These are phyloP conservation scores for Drosophila busckii DNA, from an alignment of 1,140 invertebrate genomes.

Conservation along the genomic window DNA sequence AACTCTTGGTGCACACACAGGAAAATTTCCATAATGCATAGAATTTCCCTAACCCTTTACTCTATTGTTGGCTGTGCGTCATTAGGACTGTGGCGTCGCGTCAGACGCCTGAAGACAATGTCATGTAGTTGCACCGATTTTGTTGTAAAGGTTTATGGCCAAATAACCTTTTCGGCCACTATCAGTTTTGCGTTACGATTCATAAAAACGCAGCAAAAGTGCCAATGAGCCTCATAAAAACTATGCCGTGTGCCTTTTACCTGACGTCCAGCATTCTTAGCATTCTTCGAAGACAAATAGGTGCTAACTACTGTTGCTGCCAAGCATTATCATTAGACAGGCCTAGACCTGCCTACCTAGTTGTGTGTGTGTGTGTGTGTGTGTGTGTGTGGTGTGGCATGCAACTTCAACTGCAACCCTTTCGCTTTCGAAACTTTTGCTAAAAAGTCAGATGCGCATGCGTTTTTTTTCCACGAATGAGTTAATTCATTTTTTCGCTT, in stretches of 20 bases:
- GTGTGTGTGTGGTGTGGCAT: background rate
- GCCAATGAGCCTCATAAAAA: slow-evolving; percentile 49
- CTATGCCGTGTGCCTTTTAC: slow-evolving; percentile 1
- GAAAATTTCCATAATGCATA: slow-evolving; percentile 64
- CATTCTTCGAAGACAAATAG: slow-evolving; percentile 76
- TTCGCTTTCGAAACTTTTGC: slow-evolving; percentile 41
- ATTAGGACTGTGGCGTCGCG: slow-evolving; percentile 70
- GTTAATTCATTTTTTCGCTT: slow-evolving; percentile 42
- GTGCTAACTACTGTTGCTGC: slow-evolving; percentile 58
- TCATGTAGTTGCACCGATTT: slow-evolving; percentile 11
- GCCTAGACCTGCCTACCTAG: no score
- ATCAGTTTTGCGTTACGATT: slow-evolving; percentile 33
- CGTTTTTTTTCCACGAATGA: slow-evolving; percentile 34
- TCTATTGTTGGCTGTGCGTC: slow-evolving; percentile 39
- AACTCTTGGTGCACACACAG: slow-evolving; percentile 12
- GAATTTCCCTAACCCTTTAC: slow-evolving; percentile 70
- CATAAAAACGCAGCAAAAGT: slow-evolving; percentile 61
- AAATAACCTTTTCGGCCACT: slow-evolving; percentile 35
- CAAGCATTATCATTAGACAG: slow-evolving; percentile 51
- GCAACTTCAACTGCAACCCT: slow-evolving; percentile 26
- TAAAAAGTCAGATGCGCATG: slow-evolving; percentile 61
- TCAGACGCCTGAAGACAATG: slow-evolving; percentile 34
- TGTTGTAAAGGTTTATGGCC: slow-evolving; percentile 16
- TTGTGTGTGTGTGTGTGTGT: background rate
- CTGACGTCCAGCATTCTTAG: slow-evolving; percentile 21